These are phyloP conservation scores for Stenoptilia bipunctidactyla DNA, from an alignment of 2,888 invertebrate species.

Conservation along the genomic window DNA sequence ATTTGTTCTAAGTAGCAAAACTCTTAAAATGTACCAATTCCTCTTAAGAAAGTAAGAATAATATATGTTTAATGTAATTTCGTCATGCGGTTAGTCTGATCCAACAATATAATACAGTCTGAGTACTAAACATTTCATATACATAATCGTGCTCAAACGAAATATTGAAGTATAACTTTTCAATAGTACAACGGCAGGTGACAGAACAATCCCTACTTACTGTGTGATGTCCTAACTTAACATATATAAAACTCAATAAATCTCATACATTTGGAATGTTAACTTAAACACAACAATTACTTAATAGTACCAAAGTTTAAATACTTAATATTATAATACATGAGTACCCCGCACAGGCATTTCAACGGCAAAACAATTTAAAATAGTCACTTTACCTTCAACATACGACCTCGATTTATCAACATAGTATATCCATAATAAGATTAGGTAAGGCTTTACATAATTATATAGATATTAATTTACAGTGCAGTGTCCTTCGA, in stretches of 20 bases:
- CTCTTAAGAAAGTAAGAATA: conserved; percentile 28
- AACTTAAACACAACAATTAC: conserved; percentile 42
- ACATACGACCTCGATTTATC: no score
- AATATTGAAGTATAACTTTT: conserved; percentile 23
- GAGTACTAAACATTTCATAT: conserved; percentile 37
- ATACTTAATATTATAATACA: conserved; percentile 33
- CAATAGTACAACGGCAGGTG: conserved; percentile 1
- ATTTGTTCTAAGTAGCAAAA: conserved; percentile 44
- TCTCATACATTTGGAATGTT: conserved; percentile 50
- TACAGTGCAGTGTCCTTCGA: no score
- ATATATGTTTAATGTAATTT: conserved; percentile 32
- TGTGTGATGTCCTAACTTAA: conserved; percentile 30
- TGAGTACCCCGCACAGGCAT: conserved; percentile 6
- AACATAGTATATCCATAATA: no score
- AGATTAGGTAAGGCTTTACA: no score
- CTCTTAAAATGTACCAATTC: conserved; percentile 30
- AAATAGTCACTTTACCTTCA: no score
- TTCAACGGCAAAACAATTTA: background rate
- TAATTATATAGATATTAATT: no score
- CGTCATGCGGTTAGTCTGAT: conserved; percentile 58
- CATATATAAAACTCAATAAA: conserved; percentile 9
- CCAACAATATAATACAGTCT: conserved; percentile 30
- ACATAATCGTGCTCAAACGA: conserved; percentile 21
- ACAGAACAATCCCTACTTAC: conserved; percentile 19
- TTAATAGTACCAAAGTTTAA: conserved; percentile 57